phyloP scores from a whole-genome alignment of 2,888 invertebrate species.

The Trichacis sp. region DNA sequence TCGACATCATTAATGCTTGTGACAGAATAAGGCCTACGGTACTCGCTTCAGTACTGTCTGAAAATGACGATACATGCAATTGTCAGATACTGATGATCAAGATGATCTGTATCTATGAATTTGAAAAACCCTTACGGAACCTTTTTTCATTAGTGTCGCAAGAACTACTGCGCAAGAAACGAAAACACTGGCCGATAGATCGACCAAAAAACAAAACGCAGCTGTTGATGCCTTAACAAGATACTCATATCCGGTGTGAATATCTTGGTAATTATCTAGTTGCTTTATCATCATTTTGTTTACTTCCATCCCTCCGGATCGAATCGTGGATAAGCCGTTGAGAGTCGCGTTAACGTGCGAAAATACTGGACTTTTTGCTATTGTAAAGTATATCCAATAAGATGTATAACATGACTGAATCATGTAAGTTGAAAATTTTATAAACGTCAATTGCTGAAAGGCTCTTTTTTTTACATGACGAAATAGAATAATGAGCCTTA shows the following conservation, averaged over 20 bases:
- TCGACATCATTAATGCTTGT: constrained; percentile 79
- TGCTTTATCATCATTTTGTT: constrained; percentile 79
- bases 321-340: constrained; percentile 87
- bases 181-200: constrained; percentile 21
- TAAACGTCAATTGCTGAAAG: too few species aligned
- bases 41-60: constrained; percentile 68
- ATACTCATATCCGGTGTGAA: constrained; percentile 79
- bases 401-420: constrained; percentile 69
- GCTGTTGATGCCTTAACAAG: constrained; percentile 70
- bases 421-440: too few species aligned
- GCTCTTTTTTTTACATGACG: too few species aligned
- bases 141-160: constrained; percentile 13
- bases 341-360: constrained; percentile 82
- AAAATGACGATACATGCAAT: too few species aligned
- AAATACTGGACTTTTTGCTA: constrained; percentile 47
- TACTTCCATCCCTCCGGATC: constrained; percentile 78
- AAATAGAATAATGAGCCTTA: too few species aligned
- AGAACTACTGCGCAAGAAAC: constrained; percentile 15
- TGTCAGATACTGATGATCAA: too few species aligned
- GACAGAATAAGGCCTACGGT: constrained; percentile 80
- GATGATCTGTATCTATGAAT: too few species aligned
- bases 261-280: constrained; percentile 79
- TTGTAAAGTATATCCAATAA: constrained; percentile 81
- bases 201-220: constrained; percentile 28
- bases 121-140: constrained; percentile 7